Evolutionary conservation across 2,797 vertebrate species (phyloP).

Genomic region (Gastrophryne carolinensis): DNA sequence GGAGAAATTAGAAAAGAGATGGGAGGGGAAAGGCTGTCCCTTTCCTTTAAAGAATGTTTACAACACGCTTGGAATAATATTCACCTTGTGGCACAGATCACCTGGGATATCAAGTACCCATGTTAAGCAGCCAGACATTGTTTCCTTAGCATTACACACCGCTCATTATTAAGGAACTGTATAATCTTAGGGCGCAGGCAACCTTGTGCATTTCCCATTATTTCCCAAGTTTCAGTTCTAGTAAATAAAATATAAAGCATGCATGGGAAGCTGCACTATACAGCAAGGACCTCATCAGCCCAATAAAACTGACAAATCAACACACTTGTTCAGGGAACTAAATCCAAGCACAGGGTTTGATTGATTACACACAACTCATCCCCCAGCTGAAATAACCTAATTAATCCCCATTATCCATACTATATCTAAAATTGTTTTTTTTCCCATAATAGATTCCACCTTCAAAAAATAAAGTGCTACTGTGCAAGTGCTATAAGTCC

Average conservation of each 20-base stretch:
- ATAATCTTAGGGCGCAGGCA: conserved; percentile 26
- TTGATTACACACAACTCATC: too few species aligned
- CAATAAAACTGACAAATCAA: neutral
- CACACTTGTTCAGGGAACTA: too few species aligned
- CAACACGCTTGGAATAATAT: conserved; percentile 28
- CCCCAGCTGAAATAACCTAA: too few species aligned
- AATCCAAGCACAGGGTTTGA: too few species aligned
- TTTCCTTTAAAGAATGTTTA: conserved; percentile 47
- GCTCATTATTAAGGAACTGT: conserved; percentile 29
- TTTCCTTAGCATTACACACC: conserved; percentile 19
- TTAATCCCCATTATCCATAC: too few species aligned
- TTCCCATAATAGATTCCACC: too few species aligned
- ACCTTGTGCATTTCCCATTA: conserved; percentile 15
- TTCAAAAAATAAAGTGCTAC: too few species aligned
- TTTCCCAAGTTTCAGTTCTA: conserved; percentile 24
- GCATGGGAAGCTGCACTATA: neutral
- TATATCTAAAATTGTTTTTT: too few species aligned
- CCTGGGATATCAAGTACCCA: conserved; percentile 46
- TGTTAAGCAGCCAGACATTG: conserved; percentile 34
- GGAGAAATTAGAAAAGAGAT: conserved; percentile 36
- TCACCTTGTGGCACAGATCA: conserved; percentile 41
- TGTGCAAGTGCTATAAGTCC: too few species aligned
- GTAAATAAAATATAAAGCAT: neutral
- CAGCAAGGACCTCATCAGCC: neutral
- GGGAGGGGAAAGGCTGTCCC: conserved; percentile 28